phyloP scores from a whole-genome alignment of 1,140 invertebrate species.

The Nymphalis io region DNA sequence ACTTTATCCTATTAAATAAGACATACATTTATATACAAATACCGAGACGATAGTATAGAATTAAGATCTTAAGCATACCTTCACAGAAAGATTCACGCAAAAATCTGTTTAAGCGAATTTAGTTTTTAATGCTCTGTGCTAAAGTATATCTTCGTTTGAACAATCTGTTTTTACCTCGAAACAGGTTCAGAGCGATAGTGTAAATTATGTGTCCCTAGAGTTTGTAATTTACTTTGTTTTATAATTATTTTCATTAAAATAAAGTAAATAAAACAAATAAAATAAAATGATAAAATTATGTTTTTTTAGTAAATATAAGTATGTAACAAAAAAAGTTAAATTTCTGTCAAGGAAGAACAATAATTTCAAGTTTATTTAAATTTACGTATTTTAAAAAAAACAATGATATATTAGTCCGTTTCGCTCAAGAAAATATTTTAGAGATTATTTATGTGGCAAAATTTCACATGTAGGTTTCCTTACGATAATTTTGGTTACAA shows the following conservation, averaged over 20 bases:
- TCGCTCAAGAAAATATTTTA: too few relatives aligned
- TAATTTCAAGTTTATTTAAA: too few relatives aligned
- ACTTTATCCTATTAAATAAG: slow-evolving; percentile 36
- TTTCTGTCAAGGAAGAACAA: too few relatives aligned
- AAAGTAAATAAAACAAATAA: background rate
- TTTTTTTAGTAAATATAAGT: too few relatives aligned
- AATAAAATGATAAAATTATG: background rate
- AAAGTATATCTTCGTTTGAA: background rate
- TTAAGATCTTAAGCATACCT: slow-evolving; percentile 35
- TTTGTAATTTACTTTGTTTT: background rate
- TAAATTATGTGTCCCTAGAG: background rate
- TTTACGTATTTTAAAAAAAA: too few relatives aligned
- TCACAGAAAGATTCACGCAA: slow-evolving; percentile 2
- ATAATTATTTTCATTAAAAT: background rate
- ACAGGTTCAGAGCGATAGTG: background rate
- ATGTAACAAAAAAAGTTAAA: too few relatives aligned
- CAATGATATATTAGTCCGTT: too few relatives aligned
- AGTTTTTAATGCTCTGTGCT: background rate
- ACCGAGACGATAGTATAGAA: slow-evolving; percentile 38
- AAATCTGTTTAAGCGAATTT: background rate
- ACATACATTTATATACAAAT: slow-evolving; percentile 38
- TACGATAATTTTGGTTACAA: too few relatives aligned
- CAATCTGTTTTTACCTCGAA: background rate
- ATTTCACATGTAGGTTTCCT: too few relatives aligned
- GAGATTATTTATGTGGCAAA: too few relatives aligned